These are phyloP conservation scores for Pseudorasbora parva DNA, from an alignment of 2,113 vertebrate species.

Conservation along the genomic window DNA sequence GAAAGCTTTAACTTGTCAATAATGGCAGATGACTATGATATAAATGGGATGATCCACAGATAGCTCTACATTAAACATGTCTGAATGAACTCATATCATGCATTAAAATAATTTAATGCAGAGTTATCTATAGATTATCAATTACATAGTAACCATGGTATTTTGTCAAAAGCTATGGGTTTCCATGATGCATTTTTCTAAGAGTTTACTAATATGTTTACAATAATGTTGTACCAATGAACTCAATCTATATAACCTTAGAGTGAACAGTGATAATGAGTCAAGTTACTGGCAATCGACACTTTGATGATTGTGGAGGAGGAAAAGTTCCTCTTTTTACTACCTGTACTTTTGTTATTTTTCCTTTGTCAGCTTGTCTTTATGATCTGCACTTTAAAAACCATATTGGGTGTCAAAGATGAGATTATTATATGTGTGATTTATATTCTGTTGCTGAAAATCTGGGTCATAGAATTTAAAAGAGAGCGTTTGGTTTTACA, in stretches of 20 bases:
- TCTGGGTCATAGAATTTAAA: neutral
- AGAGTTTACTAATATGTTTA: neutral
- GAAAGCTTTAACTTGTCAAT: too few relatives aligned
- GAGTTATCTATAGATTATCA: too few relatives aligned
- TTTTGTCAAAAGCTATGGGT: neutral
- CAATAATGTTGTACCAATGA: neutral
- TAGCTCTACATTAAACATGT: too few relatives aligned
- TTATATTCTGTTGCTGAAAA: neutral
- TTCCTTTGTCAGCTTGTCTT: neutral
- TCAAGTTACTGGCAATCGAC: neutral
- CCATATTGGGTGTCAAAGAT: neutral
- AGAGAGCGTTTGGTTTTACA: neutral
- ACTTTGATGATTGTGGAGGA: slow-evolving; percentile 3
- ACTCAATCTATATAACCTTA: neutral
- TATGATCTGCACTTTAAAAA: neutral
- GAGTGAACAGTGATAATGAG: neutral
- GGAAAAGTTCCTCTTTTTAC: neutral
- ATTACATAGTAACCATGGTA: neutral
- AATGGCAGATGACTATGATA: too few relatives aligned
- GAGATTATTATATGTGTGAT: neutral
- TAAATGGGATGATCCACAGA: too few relatives aligned
- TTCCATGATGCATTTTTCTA: neutral
- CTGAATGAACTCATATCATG: too few relatives aligned
- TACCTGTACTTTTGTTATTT: neutral
- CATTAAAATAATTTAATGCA: too few relatives aligned